A percentile compares a stretch with the other conserved stretches of the same genome.
phyloP scores from a whole-genome alignment of 2,797 vertebrate genomes.

The Salarias fasciatus region DNA sequence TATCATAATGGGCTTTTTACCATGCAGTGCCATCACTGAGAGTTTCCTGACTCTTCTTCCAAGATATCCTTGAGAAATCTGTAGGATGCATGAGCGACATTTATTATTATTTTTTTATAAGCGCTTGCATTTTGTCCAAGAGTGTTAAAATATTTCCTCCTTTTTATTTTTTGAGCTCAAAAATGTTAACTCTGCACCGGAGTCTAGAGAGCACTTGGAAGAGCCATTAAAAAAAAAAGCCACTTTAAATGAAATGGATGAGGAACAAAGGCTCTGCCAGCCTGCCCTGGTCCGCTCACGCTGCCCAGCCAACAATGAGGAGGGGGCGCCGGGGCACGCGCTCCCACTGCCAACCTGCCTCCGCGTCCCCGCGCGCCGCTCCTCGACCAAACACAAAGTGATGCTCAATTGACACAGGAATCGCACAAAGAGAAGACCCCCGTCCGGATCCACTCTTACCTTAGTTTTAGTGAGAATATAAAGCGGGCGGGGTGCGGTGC shows the following conservation, averaged over 20 bases:
- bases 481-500: conserved; percentile 66
- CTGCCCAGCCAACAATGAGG: conserved; percentile 69
- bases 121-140: too few relatives aligned
- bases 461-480: conserved; percentile 38
- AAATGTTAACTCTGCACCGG: too few relatives aligned
- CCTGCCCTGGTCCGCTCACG: conserved; percentile 64
- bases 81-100: conserved; percentile 5
- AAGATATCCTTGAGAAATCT: conserved; percentile 5
- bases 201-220: conserved; percentile 5
- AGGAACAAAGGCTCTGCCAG: conserved; percentile 81
- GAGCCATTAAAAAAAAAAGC: conserved; percentile 19
- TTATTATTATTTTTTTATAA: background rate
- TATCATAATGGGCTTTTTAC: conserved; percentile 37
- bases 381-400: conserved; percentile 40
- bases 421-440: conserved; percentile 1
- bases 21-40: conserved; percentile 15
- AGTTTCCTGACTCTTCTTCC: background rate
- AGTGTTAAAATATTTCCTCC: background rate
- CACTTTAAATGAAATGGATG: conserved; percentile 56
- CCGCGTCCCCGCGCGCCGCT: conserved; percentile 37
- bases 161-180: too few relatives aligned
- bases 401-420: conserved; percentile 6
- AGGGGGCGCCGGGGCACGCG: conserved; percentile 32
- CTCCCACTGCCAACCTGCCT: conserved; percentile 55
- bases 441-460: background rate